phyloP scores from a whole-genome alignment of 2,888 invertebrate species.

The Agelastica alni region DNA sequence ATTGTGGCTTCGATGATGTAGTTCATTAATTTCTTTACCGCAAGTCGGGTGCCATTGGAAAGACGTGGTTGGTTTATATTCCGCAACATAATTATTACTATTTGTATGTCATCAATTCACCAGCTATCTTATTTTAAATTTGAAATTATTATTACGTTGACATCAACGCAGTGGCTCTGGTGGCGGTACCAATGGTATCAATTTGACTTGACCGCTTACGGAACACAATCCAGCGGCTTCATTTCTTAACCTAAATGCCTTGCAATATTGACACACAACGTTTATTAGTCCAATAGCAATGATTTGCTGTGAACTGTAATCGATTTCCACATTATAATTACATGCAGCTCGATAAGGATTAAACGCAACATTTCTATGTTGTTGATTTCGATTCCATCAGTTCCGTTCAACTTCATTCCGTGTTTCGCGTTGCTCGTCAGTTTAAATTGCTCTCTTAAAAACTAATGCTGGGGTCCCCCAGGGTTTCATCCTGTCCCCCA shows the following conservation, averaged over 20 bases:
- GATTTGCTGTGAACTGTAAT: constrained; percentile 26
- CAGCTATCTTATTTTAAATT: constrained; percentile 27
- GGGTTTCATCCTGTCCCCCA: too few relatives aligned
- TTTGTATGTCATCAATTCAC: constrained; percentile 29
- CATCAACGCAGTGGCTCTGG: constrained; percentile 47
- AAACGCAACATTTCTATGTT: constrained; percentile 1
- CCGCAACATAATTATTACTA: constrained; percentile 23
- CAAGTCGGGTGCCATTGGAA: constrained; percentile 21
- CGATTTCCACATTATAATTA: constrained; percentile 21
- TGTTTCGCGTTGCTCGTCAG: not conserved
- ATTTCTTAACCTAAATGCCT: constrained; percentile 47
- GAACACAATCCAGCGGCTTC: constrained; percentile 53
- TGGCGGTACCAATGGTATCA: constrained; percentile 47
- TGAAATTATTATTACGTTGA: constrained; percentile 31
- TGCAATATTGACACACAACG: constrained; percentile 32
- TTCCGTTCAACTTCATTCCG: constrained; percentile 5
- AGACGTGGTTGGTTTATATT: constrained; percentile 16
- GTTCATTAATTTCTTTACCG: constrained; percentile 14
- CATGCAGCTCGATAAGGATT: constrained; percentile 19
- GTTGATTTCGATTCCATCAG: constrained; percentile 3
- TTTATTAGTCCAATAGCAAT: constrained; percentile 38
- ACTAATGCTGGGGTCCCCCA: too few relatives aligned
- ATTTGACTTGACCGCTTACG: constrained; percentile 44
- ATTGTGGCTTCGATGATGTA: constrained; percentile 11
- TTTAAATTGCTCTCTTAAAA: too few relatives aligned